Evolutionary conservation across 2,888 invertebrate genomes (phyloP).

Genomic region (Idaea aversata): DNA sequence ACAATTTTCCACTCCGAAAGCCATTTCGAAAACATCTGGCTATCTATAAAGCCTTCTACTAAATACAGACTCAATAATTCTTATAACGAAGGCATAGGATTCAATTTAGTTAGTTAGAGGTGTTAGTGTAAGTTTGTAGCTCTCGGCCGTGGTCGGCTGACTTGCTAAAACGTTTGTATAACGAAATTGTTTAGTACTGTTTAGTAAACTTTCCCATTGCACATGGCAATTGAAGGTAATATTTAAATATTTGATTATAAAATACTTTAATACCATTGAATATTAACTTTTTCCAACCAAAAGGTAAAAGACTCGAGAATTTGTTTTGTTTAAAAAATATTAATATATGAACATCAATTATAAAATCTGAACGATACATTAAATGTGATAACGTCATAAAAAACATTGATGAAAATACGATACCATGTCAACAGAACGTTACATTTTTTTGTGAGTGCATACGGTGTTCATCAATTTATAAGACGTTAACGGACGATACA

Average conservation of each 20-base stretch:
- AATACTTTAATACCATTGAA: neutral
- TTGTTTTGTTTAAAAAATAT: neutral
- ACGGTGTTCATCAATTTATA: too few relatives aligned
- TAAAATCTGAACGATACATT: too few relatives aligned
- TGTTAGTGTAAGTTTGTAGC: constrained; percentile 18
- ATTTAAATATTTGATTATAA: neutral
- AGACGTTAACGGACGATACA: too few relatives aligned
- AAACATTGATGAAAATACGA: too few relatives aligned
- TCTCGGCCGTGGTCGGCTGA: constrained; percentile 44
- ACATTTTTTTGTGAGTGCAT: too few relatives aligned
- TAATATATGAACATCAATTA: too few relatives aligned
- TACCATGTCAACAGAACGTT: too few relatives aligned
- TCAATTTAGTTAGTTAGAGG: constrained; percentile 28
- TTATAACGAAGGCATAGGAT: neutral
- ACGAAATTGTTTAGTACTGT: constrained; percentile 50
- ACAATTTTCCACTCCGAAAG: constrained; percentile 67
- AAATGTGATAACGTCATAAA: too few relatives aligned
- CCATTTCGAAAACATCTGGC: constrained; percentile 68
- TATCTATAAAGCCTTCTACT: constrained; percentile 22
- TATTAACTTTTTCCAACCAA: neutral
- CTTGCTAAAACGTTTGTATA: constrained; percentile 54
- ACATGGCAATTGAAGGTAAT: constrained; percentile 16
- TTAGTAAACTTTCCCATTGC: constrained; percentile 43
- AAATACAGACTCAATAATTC: neutral
- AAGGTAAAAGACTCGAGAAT: neutral